Percentiles rank a stretch among this genome's conserved stretches.
These are phyloP conservation scores for Oikopleura vanhoeffeni DNA, from an alignment of 23 tunicate genomes.

Conservation along the genomic window DNA sequence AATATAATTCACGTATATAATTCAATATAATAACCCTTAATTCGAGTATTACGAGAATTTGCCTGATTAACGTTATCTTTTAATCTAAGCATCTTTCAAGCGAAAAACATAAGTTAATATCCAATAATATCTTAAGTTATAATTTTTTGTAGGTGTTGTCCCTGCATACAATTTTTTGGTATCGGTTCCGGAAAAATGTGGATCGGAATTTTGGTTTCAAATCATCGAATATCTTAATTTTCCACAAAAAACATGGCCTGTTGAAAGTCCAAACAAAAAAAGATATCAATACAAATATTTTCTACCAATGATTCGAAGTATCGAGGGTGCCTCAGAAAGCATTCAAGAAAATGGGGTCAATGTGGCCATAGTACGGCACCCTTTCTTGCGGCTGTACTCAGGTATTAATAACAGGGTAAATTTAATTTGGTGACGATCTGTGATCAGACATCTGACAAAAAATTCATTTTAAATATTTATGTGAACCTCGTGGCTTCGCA, in stretches of 20 bases:
- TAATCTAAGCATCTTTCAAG: too few relatives aligned
- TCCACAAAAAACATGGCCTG: background rate
- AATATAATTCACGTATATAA: too few relatives aligned
- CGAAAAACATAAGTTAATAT: too few relatives aligned
- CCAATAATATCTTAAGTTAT: too few relatives aligned
- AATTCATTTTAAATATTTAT: too few relatives aligned
- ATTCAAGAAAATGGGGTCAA: background rate
- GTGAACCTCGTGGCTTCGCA: too few relatives aligned
- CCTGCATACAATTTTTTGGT: constrained; percentile 3
- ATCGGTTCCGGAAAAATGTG: constrained; percentile 13
- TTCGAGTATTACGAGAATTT: too few relatives aligned
- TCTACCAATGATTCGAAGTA: background rate
- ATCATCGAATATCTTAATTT: background rate
- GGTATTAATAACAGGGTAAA: too few relatives aligned
- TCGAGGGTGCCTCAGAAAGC: background rate
- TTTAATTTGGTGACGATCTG: too few relatives aligned
- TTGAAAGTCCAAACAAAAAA: background rate
- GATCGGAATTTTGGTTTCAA: constrained; percentile 1
- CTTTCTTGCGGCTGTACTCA: background rate
- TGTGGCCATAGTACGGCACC: background rate
- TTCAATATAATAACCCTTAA: too few relatives aligned
- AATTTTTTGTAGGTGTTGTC: background rate
- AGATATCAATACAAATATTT: background rate
- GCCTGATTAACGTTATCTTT: too few relatives aligned
- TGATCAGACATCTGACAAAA: too few relatives aligned